Evolutionary conservation across 2,113 vertebrate species (phyloP).

Genomic region (Gadus chalcogrammus): DNA sequence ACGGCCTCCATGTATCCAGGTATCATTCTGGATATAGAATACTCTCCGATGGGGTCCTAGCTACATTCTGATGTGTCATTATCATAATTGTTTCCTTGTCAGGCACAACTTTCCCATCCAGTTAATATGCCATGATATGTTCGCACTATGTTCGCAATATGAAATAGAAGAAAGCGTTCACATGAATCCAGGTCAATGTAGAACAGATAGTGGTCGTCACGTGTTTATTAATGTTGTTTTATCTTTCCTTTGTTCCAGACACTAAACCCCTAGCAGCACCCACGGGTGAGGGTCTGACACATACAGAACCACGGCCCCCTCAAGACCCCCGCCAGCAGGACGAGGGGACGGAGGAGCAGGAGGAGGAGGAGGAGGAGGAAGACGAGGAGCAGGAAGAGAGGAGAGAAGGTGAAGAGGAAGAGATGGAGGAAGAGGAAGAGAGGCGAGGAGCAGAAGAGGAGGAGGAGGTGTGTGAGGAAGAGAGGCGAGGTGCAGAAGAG

Average conservation of each 20-base stretch:
- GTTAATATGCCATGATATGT: too few relatives aligned
- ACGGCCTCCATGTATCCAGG: too few relatives aligned
- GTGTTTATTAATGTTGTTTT: not conserved
- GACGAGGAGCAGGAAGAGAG: too few relatives aligned
- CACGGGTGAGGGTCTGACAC: constrained; percentile 6
- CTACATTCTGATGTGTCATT: too few relatives aligned
- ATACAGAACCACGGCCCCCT: not conserved
- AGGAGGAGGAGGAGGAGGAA: constrained; percentile 6
- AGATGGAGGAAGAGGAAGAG: constrained; percentile 38
- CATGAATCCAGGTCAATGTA: too few relatives aligned
- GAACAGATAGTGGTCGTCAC: too few relatives aligned
- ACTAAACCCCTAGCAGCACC: constrained; percentile 6
- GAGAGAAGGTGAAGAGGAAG: constrained; percentile 45
- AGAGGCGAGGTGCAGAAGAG: constrained; percentile 2
- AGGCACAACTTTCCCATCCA: too few relatives aligned
- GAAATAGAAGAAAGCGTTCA: too few relatives aligned
- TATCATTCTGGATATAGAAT: too few relatives aligned
- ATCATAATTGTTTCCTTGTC: too few relatives aligned
- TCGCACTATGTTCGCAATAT: too few relatives aligned
- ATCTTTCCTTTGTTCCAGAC: constrained; percentile 48
- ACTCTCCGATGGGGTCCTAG: too few relatives aligned
- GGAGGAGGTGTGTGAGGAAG: constrained; percentile 12
- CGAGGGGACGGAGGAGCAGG: constrained; percentile 13
- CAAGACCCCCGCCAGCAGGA: not conserved
- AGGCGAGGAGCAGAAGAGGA: constrained; percentile 61